Conservation (phyloP, 1,140 invertebrate genomes). For the Listronotus bonariensis region DNA sequence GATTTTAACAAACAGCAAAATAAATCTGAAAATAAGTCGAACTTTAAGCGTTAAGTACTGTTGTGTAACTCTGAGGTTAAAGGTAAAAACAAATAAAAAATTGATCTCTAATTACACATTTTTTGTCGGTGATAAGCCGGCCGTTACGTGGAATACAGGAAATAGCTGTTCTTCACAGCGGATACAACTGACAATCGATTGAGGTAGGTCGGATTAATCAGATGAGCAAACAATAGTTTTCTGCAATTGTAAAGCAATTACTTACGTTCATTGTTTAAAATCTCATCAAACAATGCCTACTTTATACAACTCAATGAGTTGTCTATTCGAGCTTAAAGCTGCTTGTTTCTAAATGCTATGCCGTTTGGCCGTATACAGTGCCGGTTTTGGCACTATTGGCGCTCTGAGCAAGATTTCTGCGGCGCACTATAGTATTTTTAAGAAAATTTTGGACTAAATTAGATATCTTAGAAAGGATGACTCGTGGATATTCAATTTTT, state of each 20-base stretch:
- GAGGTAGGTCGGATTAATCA: constrained; percentile 26
- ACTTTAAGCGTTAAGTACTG: too few species aligned
- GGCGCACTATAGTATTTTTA: too few species aligned
- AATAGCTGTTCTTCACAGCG: constrained; percentile 23
- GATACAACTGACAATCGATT: constrained; percentile 28
- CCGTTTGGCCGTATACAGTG: not conserved
- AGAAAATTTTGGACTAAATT: too few species aligned
- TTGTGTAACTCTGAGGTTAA: too few species aligned
- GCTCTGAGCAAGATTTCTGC: too few species aligned
- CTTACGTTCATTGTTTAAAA: constrained; percentile 12
- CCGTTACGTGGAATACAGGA: constrained; percentile 11
- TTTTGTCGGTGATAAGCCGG: constrained; percentile 9
- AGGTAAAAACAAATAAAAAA: too few species aligned
- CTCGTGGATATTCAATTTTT: too few species aligned
- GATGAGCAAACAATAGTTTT: constrained; percentile 19
- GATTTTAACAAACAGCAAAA: too few species aligned
- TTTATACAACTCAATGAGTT: constrained; percentile 26
- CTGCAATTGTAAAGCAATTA: constrained; percentile 21
- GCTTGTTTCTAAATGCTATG: not conserved
- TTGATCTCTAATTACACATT: not conserved
- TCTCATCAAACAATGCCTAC: constrained; percentile 2
- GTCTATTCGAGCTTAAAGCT: not conserved
- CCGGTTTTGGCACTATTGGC: too few species aligned
- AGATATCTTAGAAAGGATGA: too few species aligned
- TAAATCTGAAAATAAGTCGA: too few species aligned